Evolutionary conservation across 2,113 vertebrate genomes (phyloP), one percentile per base, ranked within the genome.

Genomic region (Phylloscopus trochilus): DNA sequence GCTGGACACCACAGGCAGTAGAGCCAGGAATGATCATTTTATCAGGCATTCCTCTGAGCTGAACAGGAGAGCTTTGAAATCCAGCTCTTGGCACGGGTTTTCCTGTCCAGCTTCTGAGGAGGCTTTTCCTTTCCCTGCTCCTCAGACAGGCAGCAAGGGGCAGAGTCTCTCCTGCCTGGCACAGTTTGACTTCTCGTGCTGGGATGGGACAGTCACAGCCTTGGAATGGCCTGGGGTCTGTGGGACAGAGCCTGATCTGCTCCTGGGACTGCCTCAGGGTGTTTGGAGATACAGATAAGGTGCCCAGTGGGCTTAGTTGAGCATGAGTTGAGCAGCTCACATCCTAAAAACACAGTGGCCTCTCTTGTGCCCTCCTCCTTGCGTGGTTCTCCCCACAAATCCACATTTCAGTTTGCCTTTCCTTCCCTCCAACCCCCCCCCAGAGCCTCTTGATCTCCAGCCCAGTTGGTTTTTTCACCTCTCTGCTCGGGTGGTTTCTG

Each of bases 161-260:
- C 19, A 68, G 70, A 67, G 58, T 24, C 26, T 87, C 55, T 82
- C 51, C 55, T 78, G 43, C 70, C 27, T 83, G 70, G 46, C 4
- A 1, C 0, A 0, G 1, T 82, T 53, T 75, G 35, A 14, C 0
- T 67, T 43, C 31, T 78, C 19, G 0, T 2, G 3, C 9, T 46
- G 70, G 60, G 56, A 41, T 53, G 33, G 39, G 26, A 21, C 3
- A 3, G 9, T n/a, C 15, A 19, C 0, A 0, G 56, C 77, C 47
- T 49, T 31, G 56, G 27, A 41, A 15, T 31, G 31, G 68, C 52
- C 37, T 22, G 76, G n/a, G 27, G 5, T 33, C 63, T 49, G 66
- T 60, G 77, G 30, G 59, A 52, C 69, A 87, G 43, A 81, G 52
- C 55, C 28, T 64, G 8, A 2, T 62, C 46, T 74, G 49, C 41